Conservation (phyloP, 2,888 invertebrate genomes). For the Cerceris ruficornis region DNA sequence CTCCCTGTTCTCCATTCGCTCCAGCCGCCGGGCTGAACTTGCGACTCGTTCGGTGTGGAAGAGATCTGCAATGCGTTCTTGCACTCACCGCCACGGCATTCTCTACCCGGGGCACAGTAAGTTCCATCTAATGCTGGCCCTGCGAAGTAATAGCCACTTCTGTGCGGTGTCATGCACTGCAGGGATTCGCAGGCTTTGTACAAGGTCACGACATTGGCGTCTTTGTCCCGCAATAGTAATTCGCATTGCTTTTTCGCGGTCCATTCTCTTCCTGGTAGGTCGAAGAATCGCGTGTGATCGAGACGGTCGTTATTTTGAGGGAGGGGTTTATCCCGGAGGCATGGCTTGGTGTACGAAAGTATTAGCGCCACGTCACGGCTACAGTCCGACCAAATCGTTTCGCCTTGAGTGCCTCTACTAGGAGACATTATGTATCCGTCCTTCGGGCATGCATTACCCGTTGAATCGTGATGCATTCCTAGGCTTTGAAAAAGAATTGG, state of each 20-base stretch:
- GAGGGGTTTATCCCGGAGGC: constrained; percentile 85
- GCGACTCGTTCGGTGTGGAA: constrained; percentile 63
- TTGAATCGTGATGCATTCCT: constrained; percentile 92
- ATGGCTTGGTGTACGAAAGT: constrained; percentile 75
- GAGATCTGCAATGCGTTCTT: constrained; percentile 45
- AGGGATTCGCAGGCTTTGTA: constrained; percentile 85
- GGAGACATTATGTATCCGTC: constrained; percentile 93
- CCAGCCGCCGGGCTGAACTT: constrained; percentile 84
- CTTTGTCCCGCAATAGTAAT: constrained; percentile 86
- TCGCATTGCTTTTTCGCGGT: constrained; percentile 90
- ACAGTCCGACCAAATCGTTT: constrained; percentile 90
- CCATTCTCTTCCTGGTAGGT: constrained; percentile 88
- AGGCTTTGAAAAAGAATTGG: constrained; percentile 83
- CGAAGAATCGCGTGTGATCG: constrained; percentile 85
- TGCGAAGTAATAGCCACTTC: constrained; percentile 89
- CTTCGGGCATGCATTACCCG: constrained; percentile 87
- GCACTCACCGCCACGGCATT: constrained; percentile 80
- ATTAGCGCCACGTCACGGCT: constrained; percentile 87
- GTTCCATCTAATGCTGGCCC: constrained; percentile 94
- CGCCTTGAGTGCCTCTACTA: constrained; percentile 89
- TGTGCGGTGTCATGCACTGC: constrained; percentile 88
- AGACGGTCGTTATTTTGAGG: constrained; percentile 77
- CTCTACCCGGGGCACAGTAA: constrained; percentile 86
- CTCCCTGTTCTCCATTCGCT: constrained; percentile 84
- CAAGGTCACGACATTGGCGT: constrained; percentile 84